Base-by-base conservation (phyloP, 2,888 invertebrate genomes). In the Tryphoninae sp. region DNA sequence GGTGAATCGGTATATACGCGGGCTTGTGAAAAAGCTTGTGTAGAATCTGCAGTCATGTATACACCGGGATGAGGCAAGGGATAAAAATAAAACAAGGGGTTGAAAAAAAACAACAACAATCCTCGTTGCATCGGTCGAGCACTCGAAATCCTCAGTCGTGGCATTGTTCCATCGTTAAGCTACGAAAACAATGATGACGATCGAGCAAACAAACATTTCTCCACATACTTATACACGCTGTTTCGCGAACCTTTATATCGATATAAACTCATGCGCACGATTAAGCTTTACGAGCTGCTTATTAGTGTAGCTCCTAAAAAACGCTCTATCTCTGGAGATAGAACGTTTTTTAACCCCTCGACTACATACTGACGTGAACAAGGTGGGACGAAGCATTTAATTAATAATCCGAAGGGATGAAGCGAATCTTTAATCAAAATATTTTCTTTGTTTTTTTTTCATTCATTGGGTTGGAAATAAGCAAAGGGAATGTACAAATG, bases 121-220 rank as follows among this genome's bases (percentile, higher is more conserved):
- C 33, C 19, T 71, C 67, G 74, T 62, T 49, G 55, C 72, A 23
- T 51, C 40, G 72, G 33, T 82, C 73, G 74, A 78, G 76, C 59
- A 61, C 22, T 53, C 49, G 49, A 62, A 80, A 80, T 79, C 71
- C 77, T 40, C 75, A 49, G 69, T 51, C 77, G 45, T 16, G 71
- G 68, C 69, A 83, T 82, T 82, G 80, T 83, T 80, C 73, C 42
- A 26, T 81, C 74, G 80, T 81, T 78, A 80, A 80, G 53, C 73
- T 82, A 80, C 67, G 71, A 81, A 80, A 85, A 81, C 80, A 83
- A 81, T 74, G 45, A 80, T 76, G 75, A 76, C 72, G 72, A 81
- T 83, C 69, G 67, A 7, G 51, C 72, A 74, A 81, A 83, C 75
- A 79, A 84, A 77, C 61, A 42, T 69, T 67, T 74, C 45, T 19